phyloP scores from a whole-genome alignment of 2,797 vertebrate genomes.

The Sphenodon punctatus region DNA sequence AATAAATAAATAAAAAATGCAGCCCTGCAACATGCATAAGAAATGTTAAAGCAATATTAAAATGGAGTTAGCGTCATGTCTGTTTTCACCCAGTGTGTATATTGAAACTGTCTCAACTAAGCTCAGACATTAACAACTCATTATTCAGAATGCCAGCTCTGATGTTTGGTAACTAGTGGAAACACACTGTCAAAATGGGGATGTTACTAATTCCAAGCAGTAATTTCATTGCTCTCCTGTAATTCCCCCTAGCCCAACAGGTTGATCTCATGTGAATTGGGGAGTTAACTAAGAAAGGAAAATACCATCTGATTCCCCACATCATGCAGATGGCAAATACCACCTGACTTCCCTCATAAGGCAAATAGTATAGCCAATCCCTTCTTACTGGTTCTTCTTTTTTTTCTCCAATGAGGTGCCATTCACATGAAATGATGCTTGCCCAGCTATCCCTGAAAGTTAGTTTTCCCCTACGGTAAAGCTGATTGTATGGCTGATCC shows the following conservation, averaged over 20 bases:
- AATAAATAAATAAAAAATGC: no score
- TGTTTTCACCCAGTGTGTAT: no score
- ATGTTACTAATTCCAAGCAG: not conserved
- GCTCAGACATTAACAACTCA: not conserved
- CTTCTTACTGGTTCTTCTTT: not conserved
- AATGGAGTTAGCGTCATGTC: no score
- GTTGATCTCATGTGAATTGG: constrained; percentile 36
- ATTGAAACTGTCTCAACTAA: not conserved
- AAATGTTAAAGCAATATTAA: no score
- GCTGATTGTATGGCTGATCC: no score
- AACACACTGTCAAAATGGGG: constrained; percentile 21
- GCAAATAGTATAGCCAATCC: no score
- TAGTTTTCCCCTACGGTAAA: no score
- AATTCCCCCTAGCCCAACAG: constrained; percentile 17
- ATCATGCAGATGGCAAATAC: not conserved
- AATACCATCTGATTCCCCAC: constrained; percentile 1
- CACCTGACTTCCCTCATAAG: not conserved
- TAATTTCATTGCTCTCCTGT: constrained; percentile 34
- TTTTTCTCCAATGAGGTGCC: not conserved
- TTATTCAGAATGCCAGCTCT: constrained; percentile 13
- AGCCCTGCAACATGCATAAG: no score
- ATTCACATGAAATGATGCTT: no score
- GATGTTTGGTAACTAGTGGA: constrained; percentile 34
- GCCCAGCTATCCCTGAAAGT: no score
- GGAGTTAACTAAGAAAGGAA: not conserved